These are phyloP conservation scores for Sorex fumeus DNA, from an alignment of 2,113 vertebrate genomes.

Conservation along the genomic window DNA sequence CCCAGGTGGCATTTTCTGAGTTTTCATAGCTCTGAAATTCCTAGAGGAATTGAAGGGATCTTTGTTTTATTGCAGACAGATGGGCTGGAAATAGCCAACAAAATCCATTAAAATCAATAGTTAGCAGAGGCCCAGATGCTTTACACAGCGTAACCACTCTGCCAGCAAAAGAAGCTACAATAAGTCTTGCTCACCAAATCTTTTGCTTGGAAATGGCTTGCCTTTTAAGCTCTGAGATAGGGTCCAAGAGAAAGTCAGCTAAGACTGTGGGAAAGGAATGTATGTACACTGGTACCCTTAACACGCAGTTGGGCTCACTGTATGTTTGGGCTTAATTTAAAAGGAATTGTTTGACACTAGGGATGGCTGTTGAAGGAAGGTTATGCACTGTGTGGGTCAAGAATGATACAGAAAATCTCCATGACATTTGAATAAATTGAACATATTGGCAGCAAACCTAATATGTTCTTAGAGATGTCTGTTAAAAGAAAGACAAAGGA, in stretches of 20 bases:
- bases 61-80: constrained; percentile 81
- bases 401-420: background rate
- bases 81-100: constrained; percentile 70
- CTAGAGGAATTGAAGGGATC: constrained; percentile 59
- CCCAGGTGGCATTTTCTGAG: constrained; percentile 67
- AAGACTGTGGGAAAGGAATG: background rate
- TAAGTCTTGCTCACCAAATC: constrained; percentile 6
- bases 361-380: background rate
- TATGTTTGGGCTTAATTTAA: too few species aligned
- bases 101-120: constrained; percentile 70
- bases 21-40: constrained; percentile 77
- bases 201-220: background rate
- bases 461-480: background rate
- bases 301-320: too few species aligned
- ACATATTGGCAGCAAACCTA: background rate
- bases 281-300: background rate
- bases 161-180: background rate
- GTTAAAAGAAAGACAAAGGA: too few species aligned
- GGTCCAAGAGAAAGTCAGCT: background rate
- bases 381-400: too few species aligned
- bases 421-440: background rate
- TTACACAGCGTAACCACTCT: constrained; percentile 9
- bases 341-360: background rate
- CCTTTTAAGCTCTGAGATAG: background rate
- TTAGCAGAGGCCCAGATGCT: constrained; percentile 34